These are phyloP conservation scores for Oligia strigilis DNA, from an alignment of 2,888 invertebrate genomes.

Conservation along the genomic window DNA sequence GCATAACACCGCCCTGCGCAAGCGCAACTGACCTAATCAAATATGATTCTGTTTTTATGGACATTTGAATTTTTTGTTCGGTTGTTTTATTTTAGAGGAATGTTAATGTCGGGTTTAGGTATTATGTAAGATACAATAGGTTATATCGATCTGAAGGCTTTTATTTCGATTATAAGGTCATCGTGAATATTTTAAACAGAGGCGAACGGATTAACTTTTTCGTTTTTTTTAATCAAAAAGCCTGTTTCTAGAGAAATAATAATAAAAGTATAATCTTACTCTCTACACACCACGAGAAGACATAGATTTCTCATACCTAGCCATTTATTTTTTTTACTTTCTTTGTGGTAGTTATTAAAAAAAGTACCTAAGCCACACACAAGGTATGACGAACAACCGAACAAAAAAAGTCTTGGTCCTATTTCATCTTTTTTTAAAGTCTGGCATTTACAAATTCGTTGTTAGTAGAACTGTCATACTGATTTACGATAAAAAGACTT, in stretches of 20 bases:
- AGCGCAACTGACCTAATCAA: conserved; percentile 64
- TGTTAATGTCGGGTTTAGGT: conserved; percentile 37
- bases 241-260: neutral
- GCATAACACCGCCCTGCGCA: conserved; percentile 65
- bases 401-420: neutral
- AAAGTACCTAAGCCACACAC: too few relatives aligned
- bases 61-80: conserved; percentile 44
- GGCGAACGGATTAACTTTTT: neutral
- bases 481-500: conserved; percentile 35
- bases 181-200: too few relatives aligned
- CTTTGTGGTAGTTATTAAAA: neutral
- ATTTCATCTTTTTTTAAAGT: neutral
- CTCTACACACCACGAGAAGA: neutral
- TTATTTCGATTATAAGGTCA: neutral
- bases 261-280: too few relatives aligned
- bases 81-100: conserved; percentile 26
- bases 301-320: neutral
- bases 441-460: conserved; percentile 16
- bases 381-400: neutral
- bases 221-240: too few relatives aligned
- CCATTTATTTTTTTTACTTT: neutral
- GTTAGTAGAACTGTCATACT: conserved; percentile 20
- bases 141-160: neutral
- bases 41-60: conserved; percentile 44
- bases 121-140: conserved; percentile 30